Evolutionary conservation across 2,113 vertebrate genomes (phyloP), one percentile per base, ranked within the genome.

Genomic region (Eretmochelys imbricata): DNA sequence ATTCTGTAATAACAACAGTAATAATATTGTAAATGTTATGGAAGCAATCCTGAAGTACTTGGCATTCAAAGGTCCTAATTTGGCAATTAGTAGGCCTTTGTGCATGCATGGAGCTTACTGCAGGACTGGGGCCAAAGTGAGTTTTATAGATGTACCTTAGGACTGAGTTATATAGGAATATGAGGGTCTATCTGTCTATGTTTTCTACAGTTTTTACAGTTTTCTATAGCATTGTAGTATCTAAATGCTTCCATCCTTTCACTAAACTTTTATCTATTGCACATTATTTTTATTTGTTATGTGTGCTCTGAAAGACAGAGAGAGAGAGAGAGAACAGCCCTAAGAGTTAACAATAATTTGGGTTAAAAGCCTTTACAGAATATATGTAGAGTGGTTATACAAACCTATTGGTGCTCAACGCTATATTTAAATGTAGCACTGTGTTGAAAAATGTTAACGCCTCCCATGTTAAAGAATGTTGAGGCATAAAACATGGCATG

Each of bases 361-460:
- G 54, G 62, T 46, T 85, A 89, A 81, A 50, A 75, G 20, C 12
- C 53, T 78, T 17, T 24, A 54, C 7, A 90, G 80, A 90, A 87
- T 0, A 81, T 79, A 1, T 80, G 48, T 80, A 94, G 90, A 51
- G 1, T 5, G 82, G n/a, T 80, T 13, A 27, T 49, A 27, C 6
- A 53, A 91, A 24, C 9, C 22, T 9, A 4, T 51, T 69, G 65
- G 65, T 20, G 90, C 76, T 94, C 82, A 8, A 69, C 25, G 9
- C 82, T 54, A 46, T 89, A 55, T 90, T 96, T 78, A 75, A 90
- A 95, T 95, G 88, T 24, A 57, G 2, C 27, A 79, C 31, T 94
- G 27, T 49, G 38, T 8, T 76, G 59, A 69, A 87, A 96, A 82
- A 51, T 25, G 0, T 9, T 84, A 27, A 59, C 10, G 87, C 92